These are phyloP conservation scores for Plectropomus leopardus DNA, from an alignment of 2,113 vertebrate species.

Conservation along the genomic window DNA sequence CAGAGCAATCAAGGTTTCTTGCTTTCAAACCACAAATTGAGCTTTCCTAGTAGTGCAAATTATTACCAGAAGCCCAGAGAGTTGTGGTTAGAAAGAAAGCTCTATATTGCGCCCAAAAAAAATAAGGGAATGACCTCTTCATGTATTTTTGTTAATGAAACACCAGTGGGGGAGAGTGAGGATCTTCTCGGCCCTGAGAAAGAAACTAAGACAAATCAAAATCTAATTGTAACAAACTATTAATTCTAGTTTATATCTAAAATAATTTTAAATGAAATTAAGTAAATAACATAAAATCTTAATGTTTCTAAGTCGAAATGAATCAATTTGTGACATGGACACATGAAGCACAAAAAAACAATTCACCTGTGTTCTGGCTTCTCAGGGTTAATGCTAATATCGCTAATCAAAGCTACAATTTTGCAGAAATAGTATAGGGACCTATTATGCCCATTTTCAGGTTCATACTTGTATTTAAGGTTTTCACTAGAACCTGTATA, in stretches of 20 bases:
- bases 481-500: too few relatives aligned
- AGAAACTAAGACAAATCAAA: not conserved
- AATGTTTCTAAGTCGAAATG: too few relatives aligned
- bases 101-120: not conserved
- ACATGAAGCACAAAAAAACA: not conserved
- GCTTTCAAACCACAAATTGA: not conserved
- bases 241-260: too few relatives aligned
- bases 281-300: not conserved
- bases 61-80: not conserved
- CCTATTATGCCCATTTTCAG: too few relatives aligned
- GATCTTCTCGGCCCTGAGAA: too few relatives aligned
- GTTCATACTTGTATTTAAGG: too few relatives aligned
- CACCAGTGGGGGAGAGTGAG: not conserved
- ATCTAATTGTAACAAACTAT: not conserved
- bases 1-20: not conserved
- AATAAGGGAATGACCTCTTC: not conserved
- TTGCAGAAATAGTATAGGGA: too few relatives aligned
- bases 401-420: not conserved
- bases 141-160: not conserved
- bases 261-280: too few relatives aligned
- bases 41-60: not conserved
- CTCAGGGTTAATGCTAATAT: not conserved
- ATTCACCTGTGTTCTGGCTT: too few relatives aligned
- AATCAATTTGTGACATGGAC: too few relatives aligned
- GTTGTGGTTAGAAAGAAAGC: conserved; percentile 4